These are phyloP conservation scores for Horisme vitalbata DNA, from an alignment of 2,888 invertebrate species.

Conservation along the genomic window DNA sequence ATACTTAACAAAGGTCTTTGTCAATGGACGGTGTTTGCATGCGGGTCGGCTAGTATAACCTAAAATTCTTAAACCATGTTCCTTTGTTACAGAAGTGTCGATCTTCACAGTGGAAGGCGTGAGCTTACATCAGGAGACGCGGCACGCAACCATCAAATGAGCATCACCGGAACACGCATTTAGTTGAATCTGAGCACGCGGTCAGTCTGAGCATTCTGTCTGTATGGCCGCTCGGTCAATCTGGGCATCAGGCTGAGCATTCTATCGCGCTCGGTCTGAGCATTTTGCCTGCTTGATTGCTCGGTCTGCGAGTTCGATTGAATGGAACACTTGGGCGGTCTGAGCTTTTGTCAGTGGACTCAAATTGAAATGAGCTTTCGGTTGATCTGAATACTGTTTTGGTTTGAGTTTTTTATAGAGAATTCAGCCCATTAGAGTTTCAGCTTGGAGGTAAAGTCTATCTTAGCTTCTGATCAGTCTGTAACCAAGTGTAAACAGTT, in stretches of 20 bases:
- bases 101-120: conserved; percentile 98
- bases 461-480: no score
- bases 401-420: neutral
- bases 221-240: neutral
- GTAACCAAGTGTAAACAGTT: no score
- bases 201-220: conserved; percentile 2
- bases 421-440: no score
- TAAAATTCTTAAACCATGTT: neutral
- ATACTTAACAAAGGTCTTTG: no score
- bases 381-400: conserved; percentile 29
- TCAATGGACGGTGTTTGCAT: no score
- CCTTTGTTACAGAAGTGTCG: conserved; percentile 91
- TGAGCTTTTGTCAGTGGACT: neutral
- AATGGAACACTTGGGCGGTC: neutral
- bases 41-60: no score
- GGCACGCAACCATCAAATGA: conserved; percentile 81
- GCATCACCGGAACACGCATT: conserved; percentile 35
- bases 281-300: neutral
- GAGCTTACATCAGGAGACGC: conserved; percentile 91
- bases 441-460: no score
- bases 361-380: neutral
- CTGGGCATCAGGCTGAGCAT: neutral
- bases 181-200: conserved; percentile 51
- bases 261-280: no score
- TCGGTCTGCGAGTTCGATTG: neutral